phyloP scores from a whole-genome alignment of 2,113 vertebrate species.

The Nipponia nippon region DNA sequence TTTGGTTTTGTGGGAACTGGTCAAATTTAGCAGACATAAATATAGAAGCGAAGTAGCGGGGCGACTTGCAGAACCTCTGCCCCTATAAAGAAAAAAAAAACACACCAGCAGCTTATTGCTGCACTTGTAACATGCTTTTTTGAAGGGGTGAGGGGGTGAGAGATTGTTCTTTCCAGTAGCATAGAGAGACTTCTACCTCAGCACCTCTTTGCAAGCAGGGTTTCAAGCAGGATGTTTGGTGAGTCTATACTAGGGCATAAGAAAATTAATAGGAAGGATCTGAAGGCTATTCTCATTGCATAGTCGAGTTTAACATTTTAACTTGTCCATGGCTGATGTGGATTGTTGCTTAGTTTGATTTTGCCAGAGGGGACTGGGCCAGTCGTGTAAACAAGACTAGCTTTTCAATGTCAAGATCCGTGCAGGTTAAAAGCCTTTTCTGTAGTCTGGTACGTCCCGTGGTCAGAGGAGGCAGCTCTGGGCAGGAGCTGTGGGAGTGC shows the following conservation, averaged over 20 bases:
- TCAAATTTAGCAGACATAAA: constrained; percentile 31
- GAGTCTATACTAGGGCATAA: neutral
- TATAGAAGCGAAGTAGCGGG: neutral
- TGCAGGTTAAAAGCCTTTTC: neutral
- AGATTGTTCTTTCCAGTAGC: neutral
- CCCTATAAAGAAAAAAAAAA: neutral
- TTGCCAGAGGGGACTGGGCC: neutral
- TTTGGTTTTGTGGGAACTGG: neutral
- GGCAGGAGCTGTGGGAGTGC: neutral
- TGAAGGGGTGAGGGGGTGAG: neutral
- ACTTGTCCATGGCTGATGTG: neutral
- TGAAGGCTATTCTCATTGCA: neutral
- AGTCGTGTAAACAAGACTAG: neutral
- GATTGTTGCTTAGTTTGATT: neutral
- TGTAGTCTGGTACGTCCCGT: accelerated
- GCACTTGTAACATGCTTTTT: neutral
- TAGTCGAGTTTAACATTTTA: neutral
- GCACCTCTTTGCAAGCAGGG: neutral
- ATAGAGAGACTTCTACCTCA: neutral
- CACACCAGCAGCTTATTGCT: neutral
- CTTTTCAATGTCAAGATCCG: neutral
- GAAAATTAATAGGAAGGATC: neutral
- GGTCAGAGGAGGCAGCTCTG: neutral
- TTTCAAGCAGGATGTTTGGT: neutral
- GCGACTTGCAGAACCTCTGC: neutral